Base-by-base conservation (phyloP, 2,113 vertebrate species). In the Mugil cephalus region DNA sequence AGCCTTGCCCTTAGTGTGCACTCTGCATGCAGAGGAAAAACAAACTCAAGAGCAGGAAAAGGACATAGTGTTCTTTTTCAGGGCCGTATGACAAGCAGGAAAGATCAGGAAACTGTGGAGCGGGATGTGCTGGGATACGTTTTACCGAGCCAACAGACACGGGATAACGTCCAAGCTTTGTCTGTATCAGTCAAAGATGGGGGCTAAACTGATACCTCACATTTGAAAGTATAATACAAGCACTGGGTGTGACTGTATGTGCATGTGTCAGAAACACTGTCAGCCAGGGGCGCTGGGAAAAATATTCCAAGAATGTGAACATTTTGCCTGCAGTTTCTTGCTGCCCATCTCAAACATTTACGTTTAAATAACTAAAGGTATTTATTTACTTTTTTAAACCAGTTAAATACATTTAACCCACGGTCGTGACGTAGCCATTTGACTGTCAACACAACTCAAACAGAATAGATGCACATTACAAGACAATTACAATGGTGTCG, bases 11-110 rank as follows among this genome's bases (percentile, higher is more conserved):
- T 53, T 30, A 46, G 12, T 8, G 10, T 47, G 35, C 11, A n/a
- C 7, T 72, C 21, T 46, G 43, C 39, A 70, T 21, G 35, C 43
- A 54, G 12, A 74, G 12, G 24, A 48, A 58, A 64, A 74, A 45
- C 30, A 70, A 48, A 48, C n/a, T n/a, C 17, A 70, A 45, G 62
- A 47, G 14, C 8, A 46, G 45, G 30, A 70, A 83, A 73, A 84
- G 82, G 18, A 90, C 82, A 74, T 0, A 6, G 58, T 78, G 87
- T 87, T 87, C 85, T 45, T 24, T 38, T 11, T 30, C 24, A 30
- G 19, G 42, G 24, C 21, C 56, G 47, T 10, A 38, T 56, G 24
- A 63, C 48, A 45, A 45, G 39, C 19, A 72, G 61, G 55, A 30
- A n/a, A 42, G 18, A 55, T 53, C 38, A 48, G 53, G 63, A 63